These are phyloP conservation scores for Acanthococcus lagerstroemiae DNA, from an alignment of 2,888 invertebrate species.

Conservation along the genomic window DNA sequence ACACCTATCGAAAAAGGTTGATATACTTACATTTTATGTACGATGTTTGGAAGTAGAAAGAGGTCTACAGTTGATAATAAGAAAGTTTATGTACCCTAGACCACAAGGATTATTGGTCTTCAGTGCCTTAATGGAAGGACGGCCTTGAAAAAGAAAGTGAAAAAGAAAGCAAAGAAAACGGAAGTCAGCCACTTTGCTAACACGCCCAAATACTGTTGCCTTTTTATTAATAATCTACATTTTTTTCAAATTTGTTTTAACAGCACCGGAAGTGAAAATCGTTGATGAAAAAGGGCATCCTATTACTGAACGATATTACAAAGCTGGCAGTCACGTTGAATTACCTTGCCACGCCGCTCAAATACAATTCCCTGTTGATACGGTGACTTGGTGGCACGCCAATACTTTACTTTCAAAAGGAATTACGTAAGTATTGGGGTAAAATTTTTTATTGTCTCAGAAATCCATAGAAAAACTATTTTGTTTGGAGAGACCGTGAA, in stretches of 20 bases:
- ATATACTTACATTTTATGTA: too few relatives aligned
- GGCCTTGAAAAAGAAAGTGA: too few relatives aligned
- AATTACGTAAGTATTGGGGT: constrained; percentile 44
- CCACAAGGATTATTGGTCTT: too few relatives aligned
- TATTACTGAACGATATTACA: constrained; percentile 51
- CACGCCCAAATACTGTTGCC: too few relatives aligned
- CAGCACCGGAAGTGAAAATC: constrained; percentile 51
- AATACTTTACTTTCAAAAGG: constrained; percentile 46
- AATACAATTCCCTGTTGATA: constrained; percentile 44
- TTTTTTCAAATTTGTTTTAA: constrained; percentile 36
- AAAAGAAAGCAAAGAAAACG: too few relatives aligned
- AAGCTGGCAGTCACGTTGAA: constrained; percentile 49
- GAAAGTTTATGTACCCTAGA: too few relatives aligned
- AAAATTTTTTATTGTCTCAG: not conserved
- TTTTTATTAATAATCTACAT: not conserved
- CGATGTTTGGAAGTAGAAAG: too few relatives aligned
- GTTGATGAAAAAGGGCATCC: constrained; percentile 51
- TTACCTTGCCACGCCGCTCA: constrained; percentile 48
- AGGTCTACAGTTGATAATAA: too few relatives aligned
- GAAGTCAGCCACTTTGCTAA: too few relatives aligned
- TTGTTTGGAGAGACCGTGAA: too few relatives aligned
- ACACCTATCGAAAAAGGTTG: too few relatives aligned
- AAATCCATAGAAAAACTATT: not conserved
- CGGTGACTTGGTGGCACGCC: constrained; percentile 49
- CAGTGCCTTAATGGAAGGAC: too few relatives aligned